Evolutionary conservation across 2,888 invertebrate species (phyloP), one percentile per base, ranked within the genome.

Genomic region (Melanophora roralis): DNA sequence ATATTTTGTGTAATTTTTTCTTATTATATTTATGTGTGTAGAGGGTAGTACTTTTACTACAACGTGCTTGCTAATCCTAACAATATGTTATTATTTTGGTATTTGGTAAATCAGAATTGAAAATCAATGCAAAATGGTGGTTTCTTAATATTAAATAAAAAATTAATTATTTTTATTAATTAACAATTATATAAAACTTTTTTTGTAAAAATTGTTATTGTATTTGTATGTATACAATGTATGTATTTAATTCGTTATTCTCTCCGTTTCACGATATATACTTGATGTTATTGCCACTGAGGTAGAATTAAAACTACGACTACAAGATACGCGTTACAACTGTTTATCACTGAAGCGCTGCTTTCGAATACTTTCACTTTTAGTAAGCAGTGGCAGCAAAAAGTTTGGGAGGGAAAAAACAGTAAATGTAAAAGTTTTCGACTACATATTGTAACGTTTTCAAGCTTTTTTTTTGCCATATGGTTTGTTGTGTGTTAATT

Each of bases 51-150:
- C n/a, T n/a, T n/a, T n/a, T n/a, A n/a, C n/a, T n/a, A n/a, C n/a
- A 43, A 12, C 57, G 4, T 47, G 14, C n/a, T 34, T 62, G 16
- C 6, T 34, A 76, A 59, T 68, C 34, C 45, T 49, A 12, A 51
- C 80, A 80, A 80, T 80, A 80, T 80, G 80, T 76, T 80, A 80
- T 49, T 62, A 68, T 32, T 62, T 27, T 62, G n/a, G 47, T 38
- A 71, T 47, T 34, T 32, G 11, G 16, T 45, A n/a, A n/a, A n/a
- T n/a, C n/a, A n/a, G n/a, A n/a, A n/a, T n/a, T n/a, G n/a, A n/a
- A n/a, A n/a, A n/a, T n/a, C n/a, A n/a, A n/a, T n/a, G n/a, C n/a
- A n/a, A n/a, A n/a, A n/a, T n/a, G n/a, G n/a, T n/a, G n/a, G n/a
- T n/a, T n/a, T n/a, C n/a, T n/a, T n/a, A n/a, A n/a, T n/a, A n/a